phyloP scores from a whole-genome alignment of 2,113 vertebrate species.

The Formicarius rufipectus region DNA sequence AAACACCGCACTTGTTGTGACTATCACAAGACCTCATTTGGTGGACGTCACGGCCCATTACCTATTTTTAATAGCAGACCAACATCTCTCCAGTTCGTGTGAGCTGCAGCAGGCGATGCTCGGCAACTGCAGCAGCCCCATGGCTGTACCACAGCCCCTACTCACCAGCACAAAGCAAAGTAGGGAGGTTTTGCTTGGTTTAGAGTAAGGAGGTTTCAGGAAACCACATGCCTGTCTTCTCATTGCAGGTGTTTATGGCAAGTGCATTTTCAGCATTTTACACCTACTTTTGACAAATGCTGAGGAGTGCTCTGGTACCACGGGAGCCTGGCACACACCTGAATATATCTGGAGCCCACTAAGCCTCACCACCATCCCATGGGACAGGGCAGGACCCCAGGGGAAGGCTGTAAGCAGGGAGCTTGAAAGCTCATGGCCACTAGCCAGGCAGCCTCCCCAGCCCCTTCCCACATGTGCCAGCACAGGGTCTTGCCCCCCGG shows the following conservation, averaged over 20 bases:
- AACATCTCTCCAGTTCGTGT: neutral
- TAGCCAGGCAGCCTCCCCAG: neutral
- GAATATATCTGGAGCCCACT: fast-evolving
- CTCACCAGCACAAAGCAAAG: neutral
- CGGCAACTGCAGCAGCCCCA: neutral
- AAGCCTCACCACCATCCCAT: fast-evolving
- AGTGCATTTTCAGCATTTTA: neutral
- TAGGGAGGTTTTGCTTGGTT: neutral
- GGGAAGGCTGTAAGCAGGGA: neutral
- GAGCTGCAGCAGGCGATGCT: neutral
- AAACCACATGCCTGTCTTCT: neutral
- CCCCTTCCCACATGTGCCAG: fast-evolving
- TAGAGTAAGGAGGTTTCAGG: too few species aligned
- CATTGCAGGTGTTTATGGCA: neutral
- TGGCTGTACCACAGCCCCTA: neutral
- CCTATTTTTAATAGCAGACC: slow-evolving; percentile 42
- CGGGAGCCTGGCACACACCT: fast-evolving
- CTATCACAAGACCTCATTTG: slow-evolving; percentile 62
- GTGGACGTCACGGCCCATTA: slow-evolving; percentile 61
- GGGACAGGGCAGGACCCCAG: neutral
- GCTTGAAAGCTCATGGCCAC: neutral
- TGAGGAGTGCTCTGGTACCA: fast-evolving
- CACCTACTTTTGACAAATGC: neutral
- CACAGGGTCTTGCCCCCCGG: fast-evolving
- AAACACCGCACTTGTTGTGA: slow-evolving; percentile 35